Evolutionary conservation across 1,140 invertebrate genomes (phyloP).

Genomic region (Megalopta genalis): DNA sequence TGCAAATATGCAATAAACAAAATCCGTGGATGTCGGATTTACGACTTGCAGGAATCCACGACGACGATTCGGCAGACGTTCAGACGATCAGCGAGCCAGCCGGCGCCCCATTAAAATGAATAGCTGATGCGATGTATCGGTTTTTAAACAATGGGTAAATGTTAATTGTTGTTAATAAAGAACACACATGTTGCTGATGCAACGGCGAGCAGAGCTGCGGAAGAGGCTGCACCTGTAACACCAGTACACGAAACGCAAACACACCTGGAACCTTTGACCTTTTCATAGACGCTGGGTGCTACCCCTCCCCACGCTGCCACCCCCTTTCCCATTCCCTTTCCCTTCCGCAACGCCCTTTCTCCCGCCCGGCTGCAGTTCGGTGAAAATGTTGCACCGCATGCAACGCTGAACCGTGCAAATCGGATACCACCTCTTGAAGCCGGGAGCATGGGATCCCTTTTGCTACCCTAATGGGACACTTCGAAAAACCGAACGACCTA

Average conservation of each 20-base stretch:
- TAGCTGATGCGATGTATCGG: conserved; percentile 2
- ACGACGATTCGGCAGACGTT: not conserved
- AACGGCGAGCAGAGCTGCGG: conserved; percentile 77
- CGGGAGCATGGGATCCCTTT: not conserved
- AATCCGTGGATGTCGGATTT: not conserved
- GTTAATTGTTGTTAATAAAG: conserved; percentile 81
- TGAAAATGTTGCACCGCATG: conserved; percentile 35
- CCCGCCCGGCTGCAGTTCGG: conserved; percentile 47
- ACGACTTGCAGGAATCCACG: not conserved
- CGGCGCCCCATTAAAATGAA: not conserved
- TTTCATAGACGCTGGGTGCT: conserved; percentile 63
- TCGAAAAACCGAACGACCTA: not conserved
- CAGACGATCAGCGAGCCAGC: not conserved
- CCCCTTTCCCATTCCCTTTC: conserved; percentile 44
- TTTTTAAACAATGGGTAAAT: conserved; percentile 75
- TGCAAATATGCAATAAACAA: conserved; percentile 40
- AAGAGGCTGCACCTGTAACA: conserved; percentile 77
- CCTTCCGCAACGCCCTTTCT: conserved; percentile 38
- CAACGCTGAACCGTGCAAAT: conserved; percentile 1
- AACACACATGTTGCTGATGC: conserved; percentile 79
- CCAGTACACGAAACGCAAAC: conserved; percentile 68
- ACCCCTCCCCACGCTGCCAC: conserved; percentile 48
- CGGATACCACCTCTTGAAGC: not conserved
- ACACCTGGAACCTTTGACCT: conserved; percentile 72
- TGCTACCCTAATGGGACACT: not conserved